Conservation (phyloP, 2,888 invertebrate genomes). For the Frankliniella intonsa region DNA sequence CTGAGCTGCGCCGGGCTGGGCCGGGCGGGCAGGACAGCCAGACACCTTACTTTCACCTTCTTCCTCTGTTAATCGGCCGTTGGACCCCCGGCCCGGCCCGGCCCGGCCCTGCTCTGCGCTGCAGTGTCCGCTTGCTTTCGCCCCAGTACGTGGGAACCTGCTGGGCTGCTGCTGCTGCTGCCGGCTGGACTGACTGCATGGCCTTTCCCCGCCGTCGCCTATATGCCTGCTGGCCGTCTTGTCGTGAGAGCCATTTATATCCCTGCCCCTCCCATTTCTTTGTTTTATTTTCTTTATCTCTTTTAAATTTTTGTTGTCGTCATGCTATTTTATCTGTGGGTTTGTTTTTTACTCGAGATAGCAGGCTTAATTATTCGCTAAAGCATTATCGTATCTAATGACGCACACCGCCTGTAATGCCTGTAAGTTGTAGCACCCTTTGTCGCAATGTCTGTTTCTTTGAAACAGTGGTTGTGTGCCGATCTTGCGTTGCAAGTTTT, state of each 20-base stretch:
- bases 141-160: constrained; percentile 13
- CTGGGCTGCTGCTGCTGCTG: not conserved
- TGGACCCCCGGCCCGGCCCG: not conserved
- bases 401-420: no score
- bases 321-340: not conserved
- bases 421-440: no score
- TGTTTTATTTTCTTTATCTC: no score
- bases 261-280: no score
- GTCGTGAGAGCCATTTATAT: not conserved
- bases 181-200: not conserved
- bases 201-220: not conserved
- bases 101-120: not conserved
- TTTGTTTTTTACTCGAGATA: not conserved
- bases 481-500: not conserved
- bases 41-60: constrained; percentile 2
- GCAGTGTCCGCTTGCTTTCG: not conserved
- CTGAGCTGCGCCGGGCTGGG: not conserved
- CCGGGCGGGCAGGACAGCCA: not conserved
- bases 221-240: not conserved
- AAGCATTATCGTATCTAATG: no score
- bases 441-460: not conserved
- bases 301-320: not conserved
- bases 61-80: constrained; percentile 5
- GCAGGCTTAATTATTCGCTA: no score
- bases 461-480: not conserved